Conservation (phyloP, 2,113 vertebrate species). For the human (Homo sapiens) region DNA sequence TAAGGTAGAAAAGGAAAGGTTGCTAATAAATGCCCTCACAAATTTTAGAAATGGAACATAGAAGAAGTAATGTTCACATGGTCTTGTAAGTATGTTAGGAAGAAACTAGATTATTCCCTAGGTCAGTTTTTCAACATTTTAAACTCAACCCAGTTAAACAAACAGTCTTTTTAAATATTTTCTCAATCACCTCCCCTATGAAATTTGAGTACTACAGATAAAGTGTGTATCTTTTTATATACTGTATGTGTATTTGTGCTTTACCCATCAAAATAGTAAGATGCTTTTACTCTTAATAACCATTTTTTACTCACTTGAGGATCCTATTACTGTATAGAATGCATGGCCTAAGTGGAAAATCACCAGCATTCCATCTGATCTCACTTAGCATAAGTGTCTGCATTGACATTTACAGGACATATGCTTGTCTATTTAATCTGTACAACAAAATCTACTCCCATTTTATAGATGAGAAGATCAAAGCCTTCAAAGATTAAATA, state of each 20-base stretch:
- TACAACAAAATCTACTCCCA: background rate
- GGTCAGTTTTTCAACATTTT: background rate
- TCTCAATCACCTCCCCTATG: background rate
- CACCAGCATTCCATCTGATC: background rate
- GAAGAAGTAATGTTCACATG: background rate
- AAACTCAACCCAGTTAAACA: background rate
- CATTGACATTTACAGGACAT: background rate
- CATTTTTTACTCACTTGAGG: background rate
- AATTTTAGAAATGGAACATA: background rate
- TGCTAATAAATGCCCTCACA: background rate
- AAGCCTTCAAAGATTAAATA: background rate
- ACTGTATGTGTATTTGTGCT: background rate
- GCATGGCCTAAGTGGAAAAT: too few species aligned
- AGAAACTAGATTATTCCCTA: background rate
- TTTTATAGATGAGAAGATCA: conserved; percentile 17
- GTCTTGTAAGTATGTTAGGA: background rate
- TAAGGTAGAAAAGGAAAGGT: background rate
- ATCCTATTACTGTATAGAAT: background rate
- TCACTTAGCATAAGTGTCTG: background rate
- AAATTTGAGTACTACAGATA: background rate
- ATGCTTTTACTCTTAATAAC: background rate
- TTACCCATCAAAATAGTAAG: background rate
- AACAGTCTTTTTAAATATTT: background rate
- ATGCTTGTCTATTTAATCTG: background rate
- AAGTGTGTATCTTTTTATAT: background rate